Conservation (phyloP, 2,797 vertebrate genomes). For the Hydrolagus colliei region DNA sequence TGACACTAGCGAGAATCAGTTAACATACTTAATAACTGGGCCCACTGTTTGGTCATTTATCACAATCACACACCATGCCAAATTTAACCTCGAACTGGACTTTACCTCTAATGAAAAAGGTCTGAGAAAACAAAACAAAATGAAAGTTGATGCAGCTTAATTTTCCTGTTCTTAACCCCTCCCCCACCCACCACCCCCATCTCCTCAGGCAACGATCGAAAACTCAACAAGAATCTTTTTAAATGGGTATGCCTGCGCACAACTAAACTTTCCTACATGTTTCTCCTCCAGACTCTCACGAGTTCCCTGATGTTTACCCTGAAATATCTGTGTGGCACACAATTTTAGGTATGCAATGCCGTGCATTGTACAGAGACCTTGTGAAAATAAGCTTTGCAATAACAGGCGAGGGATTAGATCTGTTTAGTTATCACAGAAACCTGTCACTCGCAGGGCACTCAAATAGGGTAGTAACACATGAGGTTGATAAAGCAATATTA, state of each 20-base stretch:
- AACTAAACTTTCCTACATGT: neutral
- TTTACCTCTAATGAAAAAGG: neutral
- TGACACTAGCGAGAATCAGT: no score
- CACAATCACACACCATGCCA: no score
- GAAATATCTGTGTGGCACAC: neutral
- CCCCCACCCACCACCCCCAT: neutral
- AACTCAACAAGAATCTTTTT: neutral
- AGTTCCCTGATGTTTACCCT: neutral
- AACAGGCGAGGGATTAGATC: neutral
- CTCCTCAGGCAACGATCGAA: neutral
- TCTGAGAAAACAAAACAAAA: slow-evolving; percentile 4
- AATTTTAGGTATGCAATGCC: neutral
- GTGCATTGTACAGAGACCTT: neutral
- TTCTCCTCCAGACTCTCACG: neutral
- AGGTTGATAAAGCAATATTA: no score
- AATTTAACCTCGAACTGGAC: neutral
- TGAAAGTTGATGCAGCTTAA: neutral
- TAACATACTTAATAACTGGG: no score
- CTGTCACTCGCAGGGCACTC: no score
- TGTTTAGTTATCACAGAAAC: neutral
- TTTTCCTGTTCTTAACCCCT: neutral
- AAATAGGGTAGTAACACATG: no score
- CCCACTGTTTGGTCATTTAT: neutral
- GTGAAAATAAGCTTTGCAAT: neutral
- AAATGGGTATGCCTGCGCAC: neutral